Percentiles rank a stretch among this genome's conserved stretches.
These are phyloP conservation scores for Cyanocitta stelleri DNA, from an alignment of 2,113 vertebrate species.

Conservation along the genomic window DNA sequence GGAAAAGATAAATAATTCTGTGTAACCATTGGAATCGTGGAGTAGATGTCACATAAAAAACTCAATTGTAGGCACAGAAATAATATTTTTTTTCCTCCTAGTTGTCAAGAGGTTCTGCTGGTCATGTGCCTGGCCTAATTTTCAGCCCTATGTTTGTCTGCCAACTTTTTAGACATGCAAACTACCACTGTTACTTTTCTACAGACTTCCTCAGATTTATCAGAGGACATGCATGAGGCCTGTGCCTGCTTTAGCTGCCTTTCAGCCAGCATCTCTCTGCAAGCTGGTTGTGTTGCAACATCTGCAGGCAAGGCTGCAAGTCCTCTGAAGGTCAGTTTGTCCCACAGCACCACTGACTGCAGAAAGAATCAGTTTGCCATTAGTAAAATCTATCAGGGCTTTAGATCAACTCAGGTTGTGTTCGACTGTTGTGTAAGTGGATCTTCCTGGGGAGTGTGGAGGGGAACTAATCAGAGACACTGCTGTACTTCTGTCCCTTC, in stretches of 20 bases:
- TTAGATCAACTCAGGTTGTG: neutral
- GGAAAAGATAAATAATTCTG: conserved; percentile 2
- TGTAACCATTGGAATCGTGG: neutral
- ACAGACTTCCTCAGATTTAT: neutral
- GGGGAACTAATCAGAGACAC: neutral
- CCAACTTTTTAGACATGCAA: neutral
- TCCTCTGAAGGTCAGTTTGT: neutral
- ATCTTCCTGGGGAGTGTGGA: neutral
- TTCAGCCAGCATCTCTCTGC: neutral
- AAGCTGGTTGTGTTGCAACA: neutral
- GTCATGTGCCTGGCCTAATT: neutral
- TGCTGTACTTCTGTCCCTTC: neutral
- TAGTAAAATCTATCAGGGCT: neutral
- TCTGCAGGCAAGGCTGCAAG: neutral
- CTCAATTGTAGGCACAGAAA: neutral
- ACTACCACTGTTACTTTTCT: neutral
- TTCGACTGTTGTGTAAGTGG: neutral
- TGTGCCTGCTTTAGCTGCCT: neutral
- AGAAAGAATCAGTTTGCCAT: neutral
- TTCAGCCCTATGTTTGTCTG: neutral
- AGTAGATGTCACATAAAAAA: neutral
- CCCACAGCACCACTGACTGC: rapidly evolving
- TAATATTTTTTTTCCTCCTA: neutral
- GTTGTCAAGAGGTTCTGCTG: neutral
- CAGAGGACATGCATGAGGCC: neutral